Conservation (phyloP, 2,113 vertebrate genomes). For the Nerophis lumbriciformis region DNA sequence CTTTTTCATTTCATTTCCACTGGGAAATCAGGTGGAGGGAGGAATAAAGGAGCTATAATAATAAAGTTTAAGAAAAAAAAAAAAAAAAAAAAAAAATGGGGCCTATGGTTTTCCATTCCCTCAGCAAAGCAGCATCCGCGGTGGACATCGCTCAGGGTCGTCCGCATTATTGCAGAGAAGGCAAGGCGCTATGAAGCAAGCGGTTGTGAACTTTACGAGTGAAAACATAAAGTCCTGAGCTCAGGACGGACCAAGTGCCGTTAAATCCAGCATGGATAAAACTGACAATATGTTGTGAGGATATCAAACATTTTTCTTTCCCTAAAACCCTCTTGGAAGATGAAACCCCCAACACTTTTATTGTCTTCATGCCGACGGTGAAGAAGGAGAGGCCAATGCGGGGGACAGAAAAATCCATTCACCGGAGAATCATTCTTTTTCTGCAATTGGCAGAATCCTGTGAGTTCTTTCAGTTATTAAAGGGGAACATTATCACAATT, state of each 20-base stretch:
- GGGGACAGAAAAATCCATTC: background rate
- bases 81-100: constrained; percentile 12
- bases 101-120: constrained; percentile 65
- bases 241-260: background rate
- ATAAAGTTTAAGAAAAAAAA: constrained; percentile 71
- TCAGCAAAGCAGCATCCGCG: constrained; percentile 50
- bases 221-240: constrained; percentile 6
- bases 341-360: background rate
- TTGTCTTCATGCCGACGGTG: constrained; percentile 4
- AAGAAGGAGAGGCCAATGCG: constrained; percentile 1
- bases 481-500: too few species aligned
- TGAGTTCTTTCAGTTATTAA: background rate
- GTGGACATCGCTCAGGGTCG: constrained; percentile 53
- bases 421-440: background rate
- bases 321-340: constrained; percentile 1
- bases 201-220: constrained; percentile 3
- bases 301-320: constrained; percentile 2
- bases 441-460: background rate
- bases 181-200: constrained; percentile 24
- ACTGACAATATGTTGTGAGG: background rate
- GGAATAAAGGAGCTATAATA: constrained; percentile 74
- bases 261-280: constrained; percentile 2
- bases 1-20: constrained; percentile 74
- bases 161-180: constrained; percentile 45
- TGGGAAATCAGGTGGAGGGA: constrained; percentile 68